A percentile compares a stretch with the other conserved stretches of the same genome.
Evolutionary conservation across 2,113 vertebrate species (phyloP).

Genomic region (Pelecanus crispus): DNA sequence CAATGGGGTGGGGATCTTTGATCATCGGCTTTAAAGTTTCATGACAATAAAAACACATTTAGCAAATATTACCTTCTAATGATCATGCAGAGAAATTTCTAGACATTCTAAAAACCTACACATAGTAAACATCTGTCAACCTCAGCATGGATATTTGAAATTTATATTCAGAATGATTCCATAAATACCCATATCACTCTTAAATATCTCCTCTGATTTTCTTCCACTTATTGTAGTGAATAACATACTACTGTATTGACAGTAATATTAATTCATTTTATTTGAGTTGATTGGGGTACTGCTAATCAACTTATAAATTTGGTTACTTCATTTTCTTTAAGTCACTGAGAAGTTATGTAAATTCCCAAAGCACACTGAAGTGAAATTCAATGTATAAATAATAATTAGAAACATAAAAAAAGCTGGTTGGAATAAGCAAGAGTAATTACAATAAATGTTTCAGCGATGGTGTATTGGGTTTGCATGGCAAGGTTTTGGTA

Average conservation of each 20-base stretch:
- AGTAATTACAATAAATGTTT: background rate
- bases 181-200: background rate
- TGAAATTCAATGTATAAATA: background rate
- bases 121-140: background rate
- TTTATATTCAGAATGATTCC: background rate
- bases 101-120: background rate
- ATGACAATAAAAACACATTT: background rate
- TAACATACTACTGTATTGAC: background rate
- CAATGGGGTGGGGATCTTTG: background rate
- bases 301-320: background rate
- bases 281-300: background rate
- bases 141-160: background rate
- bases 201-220: background rate
- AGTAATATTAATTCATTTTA: background rate
- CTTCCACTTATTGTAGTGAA: background rate
- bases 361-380: background rate
- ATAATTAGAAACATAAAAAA: background rate
- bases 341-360: background rate
- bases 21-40: background rate
- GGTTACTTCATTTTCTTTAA: background rate
- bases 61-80: background rate
- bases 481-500: no score
- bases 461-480: no score
- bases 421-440: background rate
- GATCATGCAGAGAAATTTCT: background rate